Evolutionary conservation across 1,140 invertebrate genomes (phyloP).

Genomic region (Brachionus plicatilis): DNA sequence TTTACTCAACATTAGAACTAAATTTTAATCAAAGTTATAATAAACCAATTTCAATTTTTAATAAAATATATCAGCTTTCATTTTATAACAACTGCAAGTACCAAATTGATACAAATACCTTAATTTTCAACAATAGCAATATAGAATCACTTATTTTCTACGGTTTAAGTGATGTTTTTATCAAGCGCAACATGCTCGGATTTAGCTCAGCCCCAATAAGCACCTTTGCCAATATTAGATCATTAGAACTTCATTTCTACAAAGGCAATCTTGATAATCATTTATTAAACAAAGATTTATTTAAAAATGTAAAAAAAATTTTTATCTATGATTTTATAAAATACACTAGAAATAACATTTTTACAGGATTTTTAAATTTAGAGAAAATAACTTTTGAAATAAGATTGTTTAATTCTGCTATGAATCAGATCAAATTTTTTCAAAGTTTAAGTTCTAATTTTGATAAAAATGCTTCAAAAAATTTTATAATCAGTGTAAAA

Average conservation of each 20-base stretch:
- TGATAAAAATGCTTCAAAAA: background rate
- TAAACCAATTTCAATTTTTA: background rate
- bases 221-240: background rate
- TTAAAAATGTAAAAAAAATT: background rate
- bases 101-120: background rate
- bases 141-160: background rate
- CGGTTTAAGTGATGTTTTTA: background rate
- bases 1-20: too few species aligned
- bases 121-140: background rate
- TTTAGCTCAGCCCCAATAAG: background rate
- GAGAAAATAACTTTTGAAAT: background rate
- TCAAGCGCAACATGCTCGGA: background rate
- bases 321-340: background rate
- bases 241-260: background rate
- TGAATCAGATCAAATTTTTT: background rate
- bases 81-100: background rate
- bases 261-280: background rate
- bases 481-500: background rate
- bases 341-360: background rate
- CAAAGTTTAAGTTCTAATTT: background rate
- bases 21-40: too few species aligned
- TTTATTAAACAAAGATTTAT: background rate
- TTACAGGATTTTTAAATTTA: background rate
- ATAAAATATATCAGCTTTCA: background rate
- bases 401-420: background rate